Conservation (phyloP, 2,797 vertebrate genomes). For the Periparus ater region DNA sequence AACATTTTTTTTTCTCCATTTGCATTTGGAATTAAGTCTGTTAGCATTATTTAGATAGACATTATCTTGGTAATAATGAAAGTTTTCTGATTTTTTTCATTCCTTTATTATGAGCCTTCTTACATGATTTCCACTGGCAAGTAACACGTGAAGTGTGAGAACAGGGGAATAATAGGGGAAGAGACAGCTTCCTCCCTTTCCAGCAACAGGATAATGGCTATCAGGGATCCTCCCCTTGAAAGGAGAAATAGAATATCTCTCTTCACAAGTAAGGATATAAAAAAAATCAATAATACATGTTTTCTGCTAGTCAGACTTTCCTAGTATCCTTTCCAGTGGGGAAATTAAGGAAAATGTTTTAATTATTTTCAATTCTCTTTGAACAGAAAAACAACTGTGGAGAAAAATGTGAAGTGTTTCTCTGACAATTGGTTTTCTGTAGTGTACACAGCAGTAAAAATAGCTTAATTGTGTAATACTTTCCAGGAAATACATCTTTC, state of each 20-base stretch:
- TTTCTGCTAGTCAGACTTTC: not conserved
- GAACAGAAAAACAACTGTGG: not conserved
- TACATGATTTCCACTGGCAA: not conserved
- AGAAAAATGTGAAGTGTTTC: not conserved
- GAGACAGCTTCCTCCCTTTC: not conserved
- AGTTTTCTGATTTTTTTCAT: not conserved
- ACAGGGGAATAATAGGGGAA: not conserved
- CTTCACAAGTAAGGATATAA: not conserved
- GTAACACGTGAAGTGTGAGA: not conserved
- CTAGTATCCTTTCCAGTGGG: not conserved
- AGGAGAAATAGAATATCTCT: not conserved
- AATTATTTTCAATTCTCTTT: constrained; percentile 9
- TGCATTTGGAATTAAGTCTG: not conserved
- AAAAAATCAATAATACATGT: not conserved
- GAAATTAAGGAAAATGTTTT: not conserved
- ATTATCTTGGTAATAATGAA: not conserved
- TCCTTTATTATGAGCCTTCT: not conserved
- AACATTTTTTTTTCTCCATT: not conserved
- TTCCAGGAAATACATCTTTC: not conserved
- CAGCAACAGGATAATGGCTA: not conserved
- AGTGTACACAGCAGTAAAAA: not conserved
- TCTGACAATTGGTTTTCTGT: not conserved
- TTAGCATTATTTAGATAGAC: not conserved
- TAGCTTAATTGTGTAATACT: not conserved
- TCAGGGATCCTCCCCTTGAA: not conserved